phyloP scores from a whole-genome alignment of 2,888 invertebrate genomes.

The Noctua pronuba region DNA sequence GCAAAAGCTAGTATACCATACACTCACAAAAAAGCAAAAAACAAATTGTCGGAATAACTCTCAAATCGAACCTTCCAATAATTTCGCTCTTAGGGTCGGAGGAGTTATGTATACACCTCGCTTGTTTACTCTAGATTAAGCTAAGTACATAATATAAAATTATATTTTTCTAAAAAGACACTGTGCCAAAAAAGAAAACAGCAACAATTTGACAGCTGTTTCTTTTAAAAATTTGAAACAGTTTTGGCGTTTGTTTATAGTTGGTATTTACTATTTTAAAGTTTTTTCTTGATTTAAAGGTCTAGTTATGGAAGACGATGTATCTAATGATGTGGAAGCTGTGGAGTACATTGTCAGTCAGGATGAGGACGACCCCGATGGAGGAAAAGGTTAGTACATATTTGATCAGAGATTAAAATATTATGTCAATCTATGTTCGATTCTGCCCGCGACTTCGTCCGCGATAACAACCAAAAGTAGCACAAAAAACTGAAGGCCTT shows the following conservation, averaged over 20 bases:
- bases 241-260: too few relatives aligned
- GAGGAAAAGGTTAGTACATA: constrained; percentile 58
- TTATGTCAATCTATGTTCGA: background rate
- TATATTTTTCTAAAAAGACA: constrained; percentile 10
- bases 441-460: background rate
- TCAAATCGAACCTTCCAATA: too few relatives aligned
- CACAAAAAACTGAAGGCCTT: too few relatives aligned
- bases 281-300: constrained; percentile 8
- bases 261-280: rapidly evolving
- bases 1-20: too few relatives aligned
- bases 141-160: background rate
- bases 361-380: constrained; percentile 31
- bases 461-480: too few relatives aligned
- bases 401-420: background rate
- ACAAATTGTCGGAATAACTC: too few relatives aligned
- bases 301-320: constrained; percentile 54
- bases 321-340: constrained; percentile 60
- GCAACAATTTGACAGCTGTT: background rate
- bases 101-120: too few relatives aligned
- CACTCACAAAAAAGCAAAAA: too few relatives aligned
- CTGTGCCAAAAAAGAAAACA: background rate
- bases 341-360: constrained; percentile 57
- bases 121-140: too few relatives aligned
- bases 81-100: too few relatives aligned
- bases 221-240: constrained; percentile 1